Evolutionary conservation across 2,797 vertebrate genomes (phyloP), one percentile per base, ranked within the genome.

Genomic region (Kryptolebias ocellatus): DNA sequence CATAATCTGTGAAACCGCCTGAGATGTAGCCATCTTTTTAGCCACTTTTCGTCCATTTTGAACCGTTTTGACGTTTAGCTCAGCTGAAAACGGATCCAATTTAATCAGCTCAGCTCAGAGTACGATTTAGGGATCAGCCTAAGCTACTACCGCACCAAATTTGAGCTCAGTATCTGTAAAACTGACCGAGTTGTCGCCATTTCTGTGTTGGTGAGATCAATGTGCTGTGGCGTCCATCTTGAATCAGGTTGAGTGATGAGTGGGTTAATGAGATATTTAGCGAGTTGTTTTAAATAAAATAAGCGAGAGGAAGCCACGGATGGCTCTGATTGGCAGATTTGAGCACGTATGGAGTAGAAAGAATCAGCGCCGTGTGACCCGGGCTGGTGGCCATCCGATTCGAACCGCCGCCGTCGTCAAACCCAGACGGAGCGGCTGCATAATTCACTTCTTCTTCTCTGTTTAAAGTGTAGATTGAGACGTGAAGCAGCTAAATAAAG

Each of bases 401-500:
- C 39, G 16, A 64, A 61, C 31, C 65, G 45, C 4, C 20, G 20
- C 20, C 20, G 57, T 66, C 70, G 47, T 64, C 59, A 59, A 83
- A 76, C 50, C 20, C 82, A 83, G 79, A 80, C 66, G 71, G 79
- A 64, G 61, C 7, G 45, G 70, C 53, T 68, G 60, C 16, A 64
- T 42, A 69, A 63, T 45, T 58, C 61, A 29, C 57, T 44, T 65
- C 52, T 60, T 60, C 34, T 49, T 34, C 58, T 53, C 1, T 63
- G 61, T 60, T 56, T 11, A 39, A 16, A 67, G 64, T 79, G 75
- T 82, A 79, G 83, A 80, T 68, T 65, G 70, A 87, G 80, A 84
- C 68, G 15, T 70, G 79, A 70, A 74, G 79, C 7, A 63, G 73
- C 81, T 87, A 88, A 85, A 87, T 83, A 88, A 82, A 88, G 81